phyloP scores from a whole-genome alignment of 2,888 invertebrate genomes.

The Amblyjoppa proteus region DNA sequence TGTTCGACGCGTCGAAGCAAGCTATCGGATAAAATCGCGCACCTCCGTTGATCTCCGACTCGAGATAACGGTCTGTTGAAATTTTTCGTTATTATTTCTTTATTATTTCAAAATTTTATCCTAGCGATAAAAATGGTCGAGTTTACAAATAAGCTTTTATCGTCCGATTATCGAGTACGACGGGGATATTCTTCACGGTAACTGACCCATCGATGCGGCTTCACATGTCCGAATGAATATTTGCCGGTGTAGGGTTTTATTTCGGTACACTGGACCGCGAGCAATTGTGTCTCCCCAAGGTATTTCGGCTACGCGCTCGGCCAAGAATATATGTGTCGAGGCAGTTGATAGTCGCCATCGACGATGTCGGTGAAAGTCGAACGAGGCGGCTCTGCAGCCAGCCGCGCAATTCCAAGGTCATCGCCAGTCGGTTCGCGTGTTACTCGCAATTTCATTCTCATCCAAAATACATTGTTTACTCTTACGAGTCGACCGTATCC shows the following conservation, averaged over 20 bases:
- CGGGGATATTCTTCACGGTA: not conserved
- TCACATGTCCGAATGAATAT: not conserved
- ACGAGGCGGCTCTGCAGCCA: conserved; percentile 28
- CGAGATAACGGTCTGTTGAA: not conserved
- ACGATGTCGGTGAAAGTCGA: conserved; percentile 50
- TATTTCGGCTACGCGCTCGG: conserved; percentile 45
- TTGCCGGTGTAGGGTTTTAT: conserved; percentile 4
- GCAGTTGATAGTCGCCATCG: not conserved
- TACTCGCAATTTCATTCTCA: conserved; percentile 30
- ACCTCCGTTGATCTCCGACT: not conserved
- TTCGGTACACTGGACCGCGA: conserved; percentile 29
- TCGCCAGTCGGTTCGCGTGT: not conserved
- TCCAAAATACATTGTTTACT: conserved; percentile 7
- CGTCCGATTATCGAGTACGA: not conserved
- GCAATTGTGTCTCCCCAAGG: conserved; percentile 18
- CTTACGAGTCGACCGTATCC: not conserved
- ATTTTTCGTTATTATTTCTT: not conserved
- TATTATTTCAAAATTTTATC: not conserved
- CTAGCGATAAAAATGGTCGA: not conserved
- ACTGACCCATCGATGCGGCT: not conserved
- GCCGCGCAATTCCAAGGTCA: conserved; percentile 53
- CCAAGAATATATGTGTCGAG: conserved; percentile 41
- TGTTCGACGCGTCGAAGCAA: not conserved
- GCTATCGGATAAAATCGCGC: not conserved
- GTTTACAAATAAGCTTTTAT: not conserved